Evolutionary conservation across 2,888 invertebrate genomes (phyloP).

Genomic region (Diarsia brunnea): DNA sequence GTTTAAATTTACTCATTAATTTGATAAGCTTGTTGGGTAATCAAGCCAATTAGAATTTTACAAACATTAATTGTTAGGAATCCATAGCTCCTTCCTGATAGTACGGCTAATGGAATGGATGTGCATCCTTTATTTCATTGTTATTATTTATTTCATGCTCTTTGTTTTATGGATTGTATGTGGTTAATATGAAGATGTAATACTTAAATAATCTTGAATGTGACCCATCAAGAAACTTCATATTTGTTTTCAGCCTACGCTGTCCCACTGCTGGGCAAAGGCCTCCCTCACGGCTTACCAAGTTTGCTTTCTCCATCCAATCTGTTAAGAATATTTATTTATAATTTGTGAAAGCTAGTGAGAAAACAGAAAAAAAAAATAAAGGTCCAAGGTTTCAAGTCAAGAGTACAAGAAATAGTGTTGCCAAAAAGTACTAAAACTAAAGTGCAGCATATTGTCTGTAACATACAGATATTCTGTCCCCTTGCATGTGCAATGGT

Average conservation of each 20-base stretch:
- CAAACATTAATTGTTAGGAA: conserved; percentile 59
- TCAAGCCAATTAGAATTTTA: conserved; percentile 62
- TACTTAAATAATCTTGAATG: not conserved
- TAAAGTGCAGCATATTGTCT: not conserved
- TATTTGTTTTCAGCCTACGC: no score
- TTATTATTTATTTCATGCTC: conserved; percentile 19
- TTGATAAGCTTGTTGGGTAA: conserved; percentile 63
- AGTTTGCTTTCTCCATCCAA: no score
- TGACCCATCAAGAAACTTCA: not conserved
- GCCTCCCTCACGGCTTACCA: no score
- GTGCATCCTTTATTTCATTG: conserved; percentile 36
- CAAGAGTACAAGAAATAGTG: not conserved
- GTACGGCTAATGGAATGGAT: conserved; percentile 52
- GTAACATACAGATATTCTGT: conserved; percentile 22
- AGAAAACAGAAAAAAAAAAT: not conserved
- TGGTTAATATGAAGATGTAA: conserved; percentile 1
- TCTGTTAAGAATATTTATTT: no score
- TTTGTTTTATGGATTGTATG: not conserved
- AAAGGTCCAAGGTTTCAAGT: not conserved
- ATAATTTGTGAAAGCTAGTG: not conserved
- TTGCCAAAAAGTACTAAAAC: not conserved
- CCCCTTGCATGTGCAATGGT: conserved; percentile 33
- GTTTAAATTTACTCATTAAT: conserved; percentile 64
- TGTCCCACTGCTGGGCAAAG: no score
- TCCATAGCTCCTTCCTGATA: conserved; percentile 60